These are phyloP conservation scores for Deilephila porcellus DNA, from an alignment of 2,888 invertebrate genomes.

Conservation along the genomic window DNA sequence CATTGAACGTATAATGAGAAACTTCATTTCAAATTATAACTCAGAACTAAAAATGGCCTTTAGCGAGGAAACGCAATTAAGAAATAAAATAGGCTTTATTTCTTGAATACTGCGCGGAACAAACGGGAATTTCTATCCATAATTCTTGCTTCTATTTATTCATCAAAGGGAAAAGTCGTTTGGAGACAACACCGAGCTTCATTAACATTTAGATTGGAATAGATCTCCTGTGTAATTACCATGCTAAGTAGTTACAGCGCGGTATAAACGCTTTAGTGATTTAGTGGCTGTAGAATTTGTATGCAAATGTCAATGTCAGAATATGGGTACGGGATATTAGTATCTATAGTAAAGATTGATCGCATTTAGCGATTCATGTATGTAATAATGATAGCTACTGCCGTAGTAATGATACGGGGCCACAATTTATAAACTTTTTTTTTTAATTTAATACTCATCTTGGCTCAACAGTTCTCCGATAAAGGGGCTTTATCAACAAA, in stretches of 20 bases:
- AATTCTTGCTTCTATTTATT: constrained; percentile 18
- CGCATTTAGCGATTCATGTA: too few relatives aligned
- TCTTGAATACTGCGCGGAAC: neutral
- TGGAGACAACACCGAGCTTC: neutral
- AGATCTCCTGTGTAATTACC: constrained; percentile 11
- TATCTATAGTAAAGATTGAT: too few relatives aligned
- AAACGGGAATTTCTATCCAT: constrained; percentile 4
- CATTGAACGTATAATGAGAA: neutral
- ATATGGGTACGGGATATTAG: neutral
- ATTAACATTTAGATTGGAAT: constrained; percentile 23
- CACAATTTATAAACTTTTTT: too few relatives aligned
- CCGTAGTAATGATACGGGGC: too few relatives aligned
- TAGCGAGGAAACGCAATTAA: neutral
- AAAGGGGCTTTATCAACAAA: too few relatives aligned
- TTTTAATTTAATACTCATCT: too few relatives aligned
- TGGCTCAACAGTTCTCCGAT: too few relatives aligned
- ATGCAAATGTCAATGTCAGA: neutral
- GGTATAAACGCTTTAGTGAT: neutral
- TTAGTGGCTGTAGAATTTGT: neutral
- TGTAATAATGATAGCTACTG: too few relatives aligned
- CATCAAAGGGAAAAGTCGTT: constrained; percentile 15
- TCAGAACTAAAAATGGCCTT: neutral
- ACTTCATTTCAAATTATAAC: constrained; percentile 13
- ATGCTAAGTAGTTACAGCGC: constrained; percentile 13
- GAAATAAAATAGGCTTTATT: constrained; percentile 1